Base-by-base conservation (phyloP, 2,888 invertebrate species). In the Empis stercorea region DNA sequence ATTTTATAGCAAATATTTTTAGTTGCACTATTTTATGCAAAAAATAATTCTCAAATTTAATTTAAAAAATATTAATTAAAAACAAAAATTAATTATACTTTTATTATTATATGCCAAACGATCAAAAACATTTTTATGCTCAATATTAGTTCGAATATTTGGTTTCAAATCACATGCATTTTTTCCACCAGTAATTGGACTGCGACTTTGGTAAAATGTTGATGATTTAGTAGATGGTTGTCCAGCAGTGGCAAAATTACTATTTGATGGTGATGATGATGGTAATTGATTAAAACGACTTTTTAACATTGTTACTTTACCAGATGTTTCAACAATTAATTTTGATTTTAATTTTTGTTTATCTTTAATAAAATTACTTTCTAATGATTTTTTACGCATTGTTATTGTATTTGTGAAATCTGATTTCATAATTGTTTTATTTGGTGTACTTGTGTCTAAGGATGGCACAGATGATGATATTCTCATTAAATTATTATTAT, bases 331-430 rank as follows among this genome's bases (percentile, higher is more conserved):
- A 32, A 63, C 60, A 23, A 60, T 61, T 11, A 59, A 48, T 6
- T 58, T 61, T 27, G 57, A 54, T 43, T 57, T 57, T n/a, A 23
- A 13, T 44, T 64, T 60, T 4, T 54, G 51, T 47, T 66, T 68
- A 42, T 69, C 69, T 38, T 62, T 64, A 1, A 55, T 47, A 23
- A 61, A 57, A 52, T 61, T 69, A 43, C 61, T 64, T 52, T 69
- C 69, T 32, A 69, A 55, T 0, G 68, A 68, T 51, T 67, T 66
- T 46, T 69, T 69, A 10, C 69, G 60, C 69, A 69, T 68, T 51
- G 63, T 57, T 27, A 69, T 60, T 17, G 69, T 69, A 51, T 69
- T 68, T 32, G 67, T 66, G 46, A 69, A 68, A 52, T 68, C 68
- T 1, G 69, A 69, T 3, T 60, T 61, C 68, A 68, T 67, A 11